Evolutionary conservation across 2,113 vertebrate genomes (phyloP), one percentile per base, ranked within the genome.

Genomic region (Aythya baeri): DNA sequence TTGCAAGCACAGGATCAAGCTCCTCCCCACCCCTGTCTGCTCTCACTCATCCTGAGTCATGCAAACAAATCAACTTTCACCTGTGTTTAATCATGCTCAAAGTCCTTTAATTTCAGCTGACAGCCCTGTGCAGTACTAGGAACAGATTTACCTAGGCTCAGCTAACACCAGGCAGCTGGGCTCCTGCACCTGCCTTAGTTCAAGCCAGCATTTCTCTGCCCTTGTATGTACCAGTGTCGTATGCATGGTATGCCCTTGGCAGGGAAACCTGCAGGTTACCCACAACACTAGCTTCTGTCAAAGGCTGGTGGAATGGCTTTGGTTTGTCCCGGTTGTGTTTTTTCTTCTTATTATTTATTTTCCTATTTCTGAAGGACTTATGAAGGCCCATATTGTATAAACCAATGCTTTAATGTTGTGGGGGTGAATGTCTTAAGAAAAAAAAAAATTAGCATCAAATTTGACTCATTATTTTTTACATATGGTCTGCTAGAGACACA

Each of bases 11-110:
- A 21, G 20, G 46, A 49, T 21, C 20, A 49, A 49, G 20, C 9
- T 72, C 18, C 25, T 74, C 21, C 21, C 32, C 0, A 0, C 11
- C 34, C 21, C 32, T 0, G 0, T 25, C n/a, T 78, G 27, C 34
- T 41, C 20, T 44, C 27, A 7, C 32, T 54, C 9, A 2, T 63
- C 57, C 59, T 82, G 73, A 84, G 16, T 78, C 93, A 92, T 41
- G 3, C 16, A 17, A 8, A 22, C 32, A 83, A 50, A 46, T 66
- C 43, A 65, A 46, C 61, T 91, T 87, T 38, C 34, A 31, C 62
- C 79, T 83, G 22, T 7, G 32, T 46, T 93, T 73, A 76, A 49
- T 83, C 62, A 58, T 43, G 31, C 31, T 62, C 17, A 8, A 31
- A 73, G 75, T n/a, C 26, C 59, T 94, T 61, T 70, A 49, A 59